These are phyloP conservation scores for Pseudococcus viburni DNA, from an alignment of 2,888 invertebrate species.

Conservation along the genomic window DNA sequence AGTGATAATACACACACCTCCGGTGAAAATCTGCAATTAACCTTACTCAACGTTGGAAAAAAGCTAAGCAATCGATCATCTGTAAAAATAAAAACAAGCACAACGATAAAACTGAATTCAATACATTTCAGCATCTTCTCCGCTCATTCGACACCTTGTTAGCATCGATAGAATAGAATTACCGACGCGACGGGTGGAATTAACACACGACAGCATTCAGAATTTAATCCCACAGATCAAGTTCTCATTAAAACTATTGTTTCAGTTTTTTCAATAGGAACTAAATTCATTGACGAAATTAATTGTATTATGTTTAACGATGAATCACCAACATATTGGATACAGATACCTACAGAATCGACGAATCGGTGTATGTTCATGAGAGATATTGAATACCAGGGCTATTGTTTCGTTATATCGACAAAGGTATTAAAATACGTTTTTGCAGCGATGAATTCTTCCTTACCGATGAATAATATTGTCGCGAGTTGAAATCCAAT, in stretches of 20 bases:
- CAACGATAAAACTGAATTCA: too few species aligned
- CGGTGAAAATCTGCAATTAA: too few species aligned
- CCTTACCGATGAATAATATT: background rate
- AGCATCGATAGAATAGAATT: too few species aligned
- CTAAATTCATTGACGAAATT: background rate
- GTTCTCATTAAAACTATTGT: slow-evolving; percentile 9
- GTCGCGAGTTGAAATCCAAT: background rate
- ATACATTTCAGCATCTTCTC: too few species aligned
- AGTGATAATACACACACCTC: too few species aligned
- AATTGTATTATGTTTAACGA: background rate
- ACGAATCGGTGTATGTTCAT: background rate
- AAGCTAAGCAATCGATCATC: background rate
- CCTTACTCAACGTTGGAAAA: too few species aligned
- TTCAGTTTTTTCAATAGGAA: background rate
- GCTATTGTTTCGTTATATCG: background rate
- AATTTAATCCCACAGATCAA: background rate
- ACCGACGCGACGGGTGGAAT: too few species aligned
- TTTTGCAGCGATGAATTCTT: background rate
- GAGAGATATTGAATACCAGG: background rate
- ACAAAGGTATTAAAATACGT: background rate
- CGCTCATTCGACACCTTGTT: too few species aligned
- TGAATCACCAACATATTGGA: background rate
- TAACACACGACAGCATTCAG: too few species aligned
- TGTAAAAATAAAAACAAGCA: background rate
- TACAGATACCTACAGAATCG: background rate